A percentile compares a stretch with the other conserved stretches of the same genome.
Conservation (phyloP, 1,140 invertebrate species). For the Ceratina japonica region DNA sequence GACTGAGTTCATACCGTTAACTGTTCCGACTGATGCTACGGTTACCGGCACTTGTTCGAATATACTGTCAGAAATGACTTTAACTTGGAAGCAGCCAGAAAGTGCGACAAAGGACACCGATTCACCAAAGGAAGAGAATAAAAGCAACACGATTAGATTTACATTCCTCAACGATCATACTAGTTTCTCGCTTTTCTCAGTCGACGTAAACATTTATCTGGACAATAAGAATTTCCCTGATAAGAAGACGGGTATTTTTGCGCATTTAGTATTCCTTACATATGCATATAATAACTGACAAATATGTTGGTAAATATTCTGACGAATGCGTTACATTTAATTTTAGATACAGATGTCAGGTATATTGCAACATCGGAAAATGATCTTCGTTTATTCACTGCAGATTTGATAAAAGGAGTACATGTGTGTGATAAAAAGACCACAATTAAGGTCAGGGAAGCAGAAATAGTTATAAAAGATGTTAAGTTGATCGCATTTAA, state of each 20-base stretch:
- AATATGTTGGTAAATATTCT: background rate
- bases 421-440: rapidly evolving
- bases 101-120: background rate
- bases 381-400: background rate
- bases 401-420: background rate
- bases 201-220: background rate
- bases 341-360: too few species aligned
- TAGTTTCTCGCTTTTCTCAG: conserved; percentile 21
- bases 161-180: conserved; percentile 40
- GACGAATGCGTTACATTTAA: background rate
- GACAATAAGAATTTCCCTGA: rapidly evolving
- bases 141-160: conserved; percentile 32
- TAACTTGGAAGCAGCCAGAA: background rate
- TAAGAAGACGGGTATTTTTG: rapidly evolving
- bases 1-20: rapidly evolving
- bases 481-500: conserved; percentile 18
- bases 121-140: background rate
- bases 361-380: background rate
- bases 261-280: too few species aligned
- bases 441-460: rapidly evolving
- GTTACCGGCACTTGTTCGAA: background rate
- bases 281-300: too few species aligned
- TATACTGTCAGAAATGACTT: background rate
- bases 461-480: rapidly evolving
- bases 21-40: background rate